Evolutionary conservation across 2,113 vertebrate species (phyloP), one percentile per base, ranked within the genome.

Genomic region (Chlorodrepanis virens): DNA sequence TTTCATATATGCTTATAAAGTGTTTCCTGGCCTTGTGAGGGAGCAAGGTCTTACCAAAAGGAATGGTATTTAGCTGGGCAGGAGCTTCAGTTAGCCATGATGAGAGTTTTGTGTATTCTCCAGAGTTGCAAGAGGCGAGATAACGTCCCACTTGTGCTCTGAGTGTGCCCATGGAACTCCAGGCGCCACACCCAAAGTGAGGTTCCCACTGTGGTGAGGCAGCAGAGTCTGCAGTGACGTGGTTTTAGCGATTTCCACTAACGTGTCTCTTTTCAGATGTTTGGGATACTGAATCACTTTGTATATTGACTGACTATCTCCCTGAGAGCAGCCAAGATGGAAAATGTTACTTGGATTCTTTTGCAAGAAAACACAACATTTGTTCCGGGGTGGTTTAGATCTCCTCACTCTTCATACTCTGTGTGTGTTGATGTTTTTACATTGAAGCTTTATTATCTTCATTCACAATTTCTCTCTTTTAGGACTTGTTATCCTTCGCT

Each of bases 291-390:
- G 65, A 45, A 87, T 64, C 65, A 40, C 65, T 87, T 69, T 75
- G 56, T 33, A 6, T 64, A 35, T 37, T 68, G 82, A 74, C 63
- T 44, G 77, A 67, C 4, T 69, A n/a, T 80, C 67, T 94, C 79
- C 23, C 63, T 74, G 49, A 88, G 60, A 88, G 60, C 49, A 76
- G 65, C 53, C 81, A 68, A 64, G 67, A 76, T 83, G 87, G 92
- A 93, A 93, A 90, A 90, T 57, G 61, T 94, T 79, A 65, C 78
- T 93, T 59, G 53, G 22, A 59, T 75, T 60, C 45, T 85, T 92
- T 37, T 63, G n/a, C 59, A 40, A 88, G 42, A 86, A 92, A 92
- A 72, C 24, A 50, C 40, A 72, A 11, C 77, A 22, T 90, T 93
- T 92, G 27, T 83, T 88, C 40, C 23, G 11, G 71, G 21, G 59